Percentiles rank a stretch among this genome's conserved stretches.
phyloP scores from a whole-genome alignment of 2,797 vertebrate species.

The Lutjanus argentimaculatus region DNA sequence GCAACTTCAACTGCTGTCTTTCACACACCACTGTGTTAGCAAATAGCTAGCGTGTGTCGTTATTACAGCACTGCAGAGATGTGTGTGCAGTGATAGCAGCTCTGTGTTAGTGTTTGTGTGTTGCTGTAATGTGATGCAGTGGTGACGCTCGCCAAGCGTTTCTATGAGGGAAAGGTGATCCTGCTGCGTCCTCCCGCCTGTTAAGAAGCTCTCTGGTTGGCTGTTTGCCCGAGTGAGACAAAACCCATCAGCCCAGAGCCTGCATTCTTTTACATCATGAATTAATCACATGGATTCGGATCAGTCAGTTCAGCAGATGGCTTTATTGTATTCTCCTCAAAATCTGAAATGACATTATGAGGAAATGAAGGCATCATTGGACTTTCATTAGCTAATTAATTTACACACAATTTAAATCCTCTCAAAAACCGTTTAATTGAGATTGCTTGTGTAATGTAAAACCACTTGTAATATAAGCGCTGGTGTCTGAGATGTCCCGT shows the following conservation, averaged over 20 bases:
- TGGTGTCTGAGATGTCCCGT: not conserved
- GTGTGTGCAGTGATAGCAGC: not conserved
- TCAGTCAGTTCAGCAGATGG: not conserved
- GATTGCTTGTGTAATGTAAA: not conserved
- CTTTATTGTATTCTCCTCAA: not conserved
- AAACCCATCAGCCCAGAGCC: not conserved
- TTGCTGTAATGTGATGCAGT: constrained; percentile 57
- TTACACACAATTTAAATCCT: not conserved
- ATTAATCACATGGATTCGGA: not conserved
- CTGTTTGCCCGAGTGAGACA: constrained; percentile 7
- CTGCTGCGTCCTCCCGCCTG: constrained; percentile 27
- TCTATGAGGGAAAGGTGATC: constrained; percentile 42
- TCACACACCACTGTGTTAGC: not conserved
- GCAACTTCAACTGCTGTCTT: not conserved
- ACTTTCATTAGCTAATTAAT: not conserved
- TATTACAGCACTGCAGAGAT: not conserved
- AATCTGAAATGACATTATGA: not conserved
- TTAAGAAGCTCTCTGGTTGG: constrained; percentile 34
- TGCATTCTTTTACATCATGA: not conserved
- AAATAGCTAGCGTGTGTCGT: not conserved
- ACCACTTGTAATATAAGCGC: not conserved
- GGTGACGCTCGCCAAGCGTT: constrained; percentile 18
- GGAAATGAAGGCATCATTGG: not conserved
- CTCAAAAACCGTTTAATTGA: not conserved
- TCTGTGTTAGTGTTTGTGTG: not conserved